These are phyloP conservation scores for Lasioglossum marginatum DNA, from an alignment of 2,888 invertebrate species.

Conservation along the genomic window DNA sequence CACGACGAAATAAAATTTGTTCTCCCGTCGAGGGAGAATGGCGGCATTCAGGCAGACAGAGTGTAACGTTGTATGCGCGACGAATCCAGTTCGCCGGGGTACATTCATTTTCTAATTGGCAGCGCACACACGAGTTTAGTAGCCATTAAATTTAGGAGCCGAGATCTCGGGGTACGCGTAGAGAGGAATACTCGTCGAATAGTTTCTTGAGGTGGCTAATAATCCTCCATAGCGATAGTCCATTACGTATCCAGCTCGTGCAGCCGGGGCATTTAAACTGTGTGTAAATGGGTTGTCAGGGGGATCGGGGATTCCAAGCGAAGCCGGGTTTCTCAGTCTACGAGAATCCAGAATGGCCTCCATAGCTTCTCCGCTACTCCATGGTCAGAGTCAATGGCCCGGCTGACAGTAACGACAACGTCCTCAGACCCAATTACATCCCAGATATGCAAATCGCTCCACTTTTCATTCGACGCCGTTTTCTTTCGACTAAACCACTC, in stretches of 20 bases:
- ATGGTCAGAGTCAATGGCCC: conserved; percentile 76
- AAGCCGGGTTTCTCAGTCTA: conserved; percentile 53
- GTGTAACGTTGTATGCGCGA: background rate
- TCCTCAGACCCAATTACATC: conserved; percentile 78
- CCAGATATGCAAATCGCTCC: conserved; percentile 58
- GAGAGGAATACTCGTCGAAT: conserved; percentile 29
- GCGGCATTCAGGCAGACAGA: background rate
- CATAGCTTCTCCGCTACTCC: conserved; percentile 64
- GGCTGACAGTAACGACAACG: conserved; percentile 74
- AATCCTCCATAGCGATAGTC: conserved; percentile 41
- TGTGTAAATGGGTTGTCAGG: conserved; percentile 58
- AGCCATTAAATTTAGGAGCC: conserved; percentile 13
- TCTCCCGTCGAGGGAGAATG: background rate
- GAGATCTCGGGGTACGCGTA: background rate
- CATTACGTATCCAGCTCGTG: conserved; percentile 43
- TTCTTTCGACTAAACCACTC: conserved; percentile 22
- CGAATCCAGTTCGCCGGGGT: background rate
- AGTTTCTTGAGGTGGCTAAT: conserved; percentile 44
- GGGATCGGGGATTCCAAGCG: conserved; percentile 41
- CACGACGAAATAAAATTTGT: background rate
- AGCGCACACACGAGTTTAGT: background rate
- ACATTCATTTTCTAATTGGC: conserved; percentile 13
- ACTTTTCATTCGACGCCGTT: conserved; percentile 40
- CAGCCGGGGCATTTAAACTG: conserved; percentile 40
- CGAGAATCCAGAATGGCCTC: conserved; percentile 72